Evolutionary conservation across 2,888 invertebrate genomes (phyloP).

Genomic region (Camponotus fellah): DNA sequence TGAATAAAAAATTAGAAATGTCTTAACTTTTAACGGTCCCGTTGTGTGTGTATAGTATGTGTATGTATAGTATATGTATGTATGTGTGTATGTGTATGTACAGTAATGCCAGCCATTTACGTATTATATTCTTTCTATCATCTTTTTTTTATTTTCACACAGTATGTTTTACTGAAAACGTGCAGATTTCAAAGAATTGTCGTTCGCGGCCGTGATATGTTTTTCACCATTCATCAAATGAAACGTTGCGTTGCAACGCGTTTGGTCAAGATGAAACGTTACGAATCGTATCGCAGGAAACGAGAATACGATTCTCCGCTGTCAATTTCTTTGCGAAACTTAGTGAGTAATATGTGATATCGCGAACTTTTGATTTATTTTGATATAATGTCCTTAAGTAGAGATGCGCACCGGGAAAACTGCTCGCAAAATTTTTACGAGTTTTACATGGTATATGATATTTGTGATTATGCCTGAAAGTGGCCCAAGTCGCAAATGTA

Average conservation of each 20-base stretch:
- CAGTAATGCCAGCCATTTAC: conserved; percentile 71
- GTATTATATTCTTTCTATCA: conserved; percentile 51
- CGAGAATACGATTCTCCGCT: conserved; percentile 53
- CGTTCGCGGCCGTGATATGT: conserved; percentile 75
- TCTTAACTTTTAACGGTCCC: conserved; percentile 76
- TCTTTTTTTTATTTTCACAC: conserved; percentile 10
- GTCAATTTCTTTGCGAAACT: conserved; percentile 44
- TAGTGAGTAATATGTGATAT: conserved; percentile 48
- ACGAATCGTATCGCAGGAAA: conserved; percentile 49
- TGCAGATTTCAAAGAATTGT: conserved; percentile 63
- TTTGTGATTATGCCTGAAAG: conserved; percentile 24
- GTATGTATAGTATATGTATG: conserved; percentile 57
- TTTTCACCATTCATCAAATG: conserved; percentile 71
- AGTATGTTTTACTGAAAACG: conserved; percentile 42
- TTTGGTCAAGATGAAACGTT: conserved; percentile 52
- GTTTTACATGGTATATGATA: conserved; percentile 27
- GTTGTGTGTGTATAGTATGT: conserved; percentile 60
- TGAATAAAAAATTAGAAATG: conserved; percentile 67
- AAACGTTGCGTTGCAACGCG: conserved; percentile 51
- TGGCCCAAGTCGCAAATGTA: conserved; percentile 32
- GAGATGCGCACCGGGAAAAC: conserved; percentile 49
- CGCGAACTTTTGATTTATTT: conserved; percentile 74
- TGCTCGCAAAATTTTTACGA: conserved; percentile 24
- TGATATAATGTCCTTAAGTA: conserved; percentile 64
- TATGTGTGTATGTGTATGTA: conserved; percentile 64